phyloP scores from a whole-genome alignment of 2,888 invertebrate species.

The Sinopyrophorus schimmeli region DNA sequence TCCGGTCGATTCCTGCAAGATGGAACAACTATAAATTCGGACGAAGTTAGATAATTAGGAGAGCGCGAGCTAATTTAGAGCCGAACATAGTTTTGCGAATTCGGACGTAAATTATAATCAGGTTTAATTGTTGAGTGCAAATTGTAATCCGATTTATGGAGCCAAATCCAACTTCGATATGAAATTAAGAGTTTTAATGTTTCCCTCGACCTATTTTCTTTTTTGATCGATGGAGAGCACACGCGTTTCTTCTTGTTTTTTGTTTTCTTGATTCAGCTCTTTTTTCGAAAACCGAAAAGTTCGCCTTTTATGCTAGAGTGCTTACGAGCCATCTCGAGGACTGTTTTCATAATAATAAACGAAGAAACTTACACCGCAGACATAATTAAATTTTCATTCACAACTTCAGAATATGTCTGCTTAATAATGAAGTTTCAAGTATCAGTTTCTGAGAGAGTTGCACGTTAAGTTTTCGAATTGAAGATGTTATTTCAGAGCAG shows the following conservation, averaged over 20 bases:
- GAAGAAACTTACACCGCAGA: too few species aligned
- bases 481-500: too few species aligned
- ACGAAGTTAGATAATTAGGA: constrained; percentile 11
- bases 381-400: too few species aligned
- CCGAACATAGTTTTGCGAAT: constrained; percentile 9
- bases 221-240: too few species aligned
- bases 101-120: constrained; percentile 11
- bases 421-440: too few species aligned
- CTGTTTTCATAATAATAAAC: too few species aligned
- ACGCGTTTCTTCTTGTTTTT: neutral
- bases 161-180: constrained; percentile 7
- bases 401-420: too few species aligned
- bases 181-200: constrained; percentile 8
- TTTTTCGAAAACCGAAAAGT: too few species aligned
- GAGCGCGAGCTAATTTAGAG: constrained; percentile 7
- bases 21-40: constrained; percentile 11
- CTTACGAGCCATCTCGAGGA: too few species aligned
- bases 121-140: constrained; percentile 13
- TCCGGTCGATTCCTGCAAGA: neutral
- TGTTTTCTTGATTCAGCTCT: neutral
- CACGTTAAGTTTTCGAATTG: too few species aligned
- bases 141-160: constrained; percentile 5
- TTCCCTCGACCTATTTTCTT: neutral
- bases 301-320: too few species aligned
- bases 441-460: too few species aligned